These are phyloP conservation scores for Monomorium pharaonis DNA, from an alignment of 1,140 invertebrate species.

Conservation along the genomic window DNA sequence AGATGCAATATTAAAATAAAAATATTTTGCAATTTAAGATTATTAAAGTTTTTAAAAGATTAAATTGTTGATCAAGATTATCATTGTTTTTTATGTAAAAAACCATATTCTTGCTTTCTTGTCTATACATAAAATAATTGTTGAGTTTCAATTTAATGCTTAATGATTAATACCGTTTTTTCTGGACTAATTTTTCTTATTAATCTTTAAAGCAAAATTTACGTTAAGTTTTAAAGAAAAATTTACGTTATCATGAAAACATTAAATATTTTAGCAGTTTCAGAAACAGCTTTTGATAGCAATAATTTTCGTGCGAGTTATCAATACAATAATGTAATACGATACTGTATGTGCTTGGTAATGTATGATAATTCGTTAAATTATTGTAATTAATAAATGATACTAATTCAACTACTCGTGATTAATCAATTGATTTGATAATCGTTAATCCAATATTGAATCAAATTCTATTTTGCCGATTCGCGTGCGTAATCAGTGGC, in stretches of 20 bases:
- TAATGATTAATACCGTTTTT: too few relatives aligned
- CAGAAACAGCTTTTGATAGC: not conserved
- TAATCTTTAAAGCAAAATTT: not conserved
- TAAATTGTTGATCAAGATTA: too few relatives aligned
- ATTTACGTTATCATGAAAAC: not conserved
- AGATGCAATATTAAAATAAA: too few relatives aligned
- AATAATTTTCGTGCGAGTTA: not conserved
- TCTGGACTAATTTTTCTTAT: too few relatives aligned
- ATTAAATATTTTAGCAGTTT: not conserved
- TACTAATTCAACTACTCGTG: not conserved
- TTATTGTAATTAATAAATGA: conserved; percentile 2
- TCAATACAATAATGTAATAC: not conserved
- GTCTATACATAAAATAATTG: too few relatives aligned
- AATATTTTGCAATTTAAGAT: too few relatives aligned
- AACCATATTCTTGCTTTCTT: too few relatives aligned
- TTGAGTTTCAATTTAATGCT: too few relatives aligned
- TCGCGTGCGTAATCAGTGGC: not conserved
- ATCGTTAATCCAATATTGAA: conserved; percentile 16
- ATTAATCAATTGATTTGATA: not conserved
- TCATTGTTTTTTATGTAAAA: too few relatives aligned
- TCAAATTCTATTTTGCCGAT: not conserved
- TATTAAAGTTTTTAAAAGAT: too few relatives aligned
- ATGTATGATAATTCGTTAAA: not conserved
- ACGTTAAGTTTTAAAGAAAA: too few relatives aligned
- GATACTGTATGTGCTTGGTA: not conserved